phyloP scores from a whole-genome alignment of 2,888 invertebrate species.

The Eristalis arbustorum region DNA sequence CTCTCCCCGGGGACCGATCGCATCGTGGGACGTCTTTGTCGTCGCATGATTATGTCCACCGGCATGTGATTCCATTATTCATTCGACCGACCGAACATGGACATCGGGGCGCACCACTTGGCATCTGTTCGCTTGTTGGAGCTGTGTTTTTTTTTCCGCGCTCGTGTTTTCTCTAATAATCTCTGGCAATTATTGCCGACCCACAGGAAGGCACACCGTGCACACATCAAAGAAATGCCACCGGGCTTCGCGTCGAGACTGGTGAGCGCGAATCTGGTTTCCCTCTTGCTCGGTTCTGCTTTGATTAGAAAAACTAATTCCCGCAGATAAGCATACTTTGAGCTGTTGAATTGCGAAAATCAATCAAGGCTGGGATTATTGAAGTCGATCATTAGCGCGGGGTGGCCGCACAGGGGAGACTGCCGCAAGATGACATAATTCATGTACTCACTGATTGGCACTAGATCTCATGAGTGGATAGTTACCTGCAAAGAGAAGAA shows the following conservation, averaged over 20 bases:
- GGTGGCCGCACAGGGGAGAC: neutral
- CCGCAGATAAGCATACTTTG: conserved; percentile 35
- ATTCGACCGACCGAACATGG: conserved; percentile 48
- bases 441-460: neutral
- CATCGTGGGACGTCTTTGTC: conserved; percentile 26
- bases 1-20: conserved; percentile 13
- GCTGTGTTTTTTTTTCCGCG: neutral
- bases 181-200: conserved; percentile 33
- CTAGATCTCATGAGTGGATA: neutral
- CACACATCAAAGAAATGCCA: conserved; percentile 43
- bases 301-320: conserved; percentile 12
- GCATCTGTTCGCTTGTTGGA: neutral
- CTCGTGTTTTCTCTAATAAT: neutral
- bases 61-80: conserved; percentile 54
- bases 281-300: neutral
- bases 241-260: neutral
- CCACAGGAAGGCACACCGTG: conserved; percentile 11
- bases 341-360: conserved; percentile 1
- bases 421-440: neutral
- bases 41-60: conserved; percentile 36
- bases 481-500: neutral
- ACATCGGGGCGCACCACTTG: conserved; percentile 33
- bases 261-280: conserved; percentile 8
- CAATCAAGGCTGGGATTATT: conserved; percentile 24
- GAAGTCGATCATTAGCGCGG: neutral